A percentile compares a stretch with the other conserved stretches of the same genome.
Conservation (phyloP, 2,797 vertebrate species). For the Dromococcyx pavoninus region DNA sequence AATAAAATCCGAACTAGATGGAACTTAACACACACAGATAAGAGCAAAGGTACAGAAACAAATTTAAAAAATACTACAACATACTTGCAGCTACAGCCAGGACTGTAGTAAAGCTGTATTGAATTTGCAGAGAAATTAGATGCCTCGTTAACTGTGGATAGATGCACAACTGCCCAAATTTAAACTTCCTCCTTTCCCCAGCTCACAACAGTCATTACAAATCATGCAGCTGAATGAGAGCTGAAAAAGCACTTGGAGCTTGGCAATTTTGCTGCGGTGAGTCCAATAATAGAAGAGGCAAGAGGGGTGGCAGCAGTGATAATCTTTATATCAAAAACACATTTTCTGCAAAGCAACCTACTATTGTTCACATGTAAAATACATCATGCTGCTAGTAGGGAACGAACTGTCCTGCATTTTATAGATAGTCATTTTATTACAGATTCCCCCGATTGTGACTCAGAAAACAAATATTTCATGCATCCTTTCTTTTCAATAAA, state of each 20-base stretch:
- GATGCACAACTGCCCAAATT: conserved; percentile 59
- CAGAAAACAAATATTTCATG: background rate
- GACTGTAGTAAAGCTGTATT: background rate
- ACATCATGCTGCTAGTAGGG: background rate
- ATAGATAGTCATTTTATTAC: conserved; percentile 9
- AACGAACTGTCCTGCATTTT: conserved; percentile 26
- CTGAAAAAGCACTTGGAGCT: conserved; percentile 36
- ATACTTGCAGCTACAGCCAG: conserved; percentile 12
- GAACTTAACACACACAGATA: background rate
- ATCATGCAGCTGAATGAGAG: conserved; percentile 40
- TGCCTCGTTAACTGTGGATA: conserved; percentile 57
- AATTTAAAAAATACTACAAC: background rate
- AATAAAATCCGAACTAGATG: background rate
- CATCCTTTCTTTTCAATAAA: background rate
- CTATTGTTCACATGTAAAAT: conserved; percentile 62
- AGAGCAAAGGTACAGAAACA: background rate
- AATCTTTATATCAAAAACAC: conserved; percentile 58
- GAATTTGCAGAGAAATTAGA: conserved; percentile 41
- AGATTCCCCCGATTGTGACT: background rate
- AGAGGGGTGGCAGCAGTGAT: conserved; percentile 38
- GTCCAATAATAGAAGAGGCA: conserved; percentile 45
- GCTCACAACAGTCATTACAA: conserved; percentile 60
- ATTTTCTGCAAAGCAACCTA: conserved; percentile 55
- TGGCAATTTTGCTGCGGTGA: conserved; percentile 22
- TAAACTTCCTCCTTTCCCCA: conserved; percentile 55